phyloP scores from a whole-genome alignment of 2,113 vertebrate species.

The Jaculus jaculus region DNA sequence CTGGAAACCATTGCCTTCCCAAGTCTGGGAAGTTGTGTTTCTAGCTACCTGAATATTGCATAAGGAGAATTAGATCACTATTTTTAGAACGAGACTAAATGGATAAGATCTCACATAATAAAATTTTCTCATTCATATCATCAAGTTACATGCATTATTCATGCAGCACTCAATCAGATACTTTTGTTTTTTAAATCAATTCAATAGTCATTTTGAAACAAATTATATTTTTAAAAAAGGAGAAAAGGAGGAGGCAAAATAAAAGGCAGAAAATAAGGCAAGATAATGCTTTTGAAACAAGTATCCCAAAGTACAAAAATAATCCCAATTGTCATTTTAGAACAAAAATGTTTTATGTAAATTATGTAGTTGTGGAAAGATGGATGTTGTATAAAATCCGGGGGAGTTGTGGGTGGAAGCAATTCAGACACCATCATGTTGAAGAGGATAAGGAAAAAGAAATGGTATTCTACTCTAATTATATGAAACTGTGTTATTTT shows the following conservation, averaged over 20 bases:
- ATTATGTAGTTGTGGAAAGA: slow-evolving; percentile 41
- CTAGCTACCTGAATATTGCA: not conserved
- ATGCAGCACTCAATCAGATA: not conserved
- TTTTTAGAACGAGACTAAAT: slow-evolving; percentile 19
- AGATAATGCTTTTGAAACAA: not conserved
- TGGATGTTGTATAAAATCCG: slow-evolving; percentile 27
- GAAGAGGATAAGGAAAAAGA: slow-evolving; percentile 66
- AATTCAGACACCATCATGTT: slow-evolving; percentile 62
- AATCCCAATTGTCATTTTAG: not conserved
- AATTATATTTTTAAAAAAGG: not conserved
- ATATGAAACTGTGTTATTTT: slow-evolving; percentile 47
- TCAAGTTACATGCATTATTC: slow-evolving; percentile 36
- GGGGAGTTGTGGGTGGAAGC: slow-evolving; percentile 46
- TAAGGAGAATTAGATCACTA: not conserved
- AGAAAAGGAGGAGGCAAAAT: not conserved
- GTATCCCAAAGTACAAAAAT: not conserved
- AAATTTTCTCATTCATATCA: slow-evolving; percentile 19
- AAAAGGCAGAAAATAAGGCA: not conserved
- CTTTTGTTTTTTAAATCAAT: not conserved
- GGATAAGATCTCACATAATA: not conserved
- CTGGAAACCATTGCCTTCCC: not conserved
- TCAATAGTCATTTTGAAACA: not conserved
- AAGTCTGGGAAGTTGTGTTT: not conserved
- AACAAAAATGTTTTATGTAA: slow-evolving; percentile 55
- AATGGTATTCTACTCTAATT: slow-evolving; percentile 66